A percentile compares a stretch with the other conserved stretches of the same genome.
These are phyloP conservation scores for Aplocera efformata DNA, from an alignment of 2,888 invertebrate species.

Conservation along the genomic window DNA sequence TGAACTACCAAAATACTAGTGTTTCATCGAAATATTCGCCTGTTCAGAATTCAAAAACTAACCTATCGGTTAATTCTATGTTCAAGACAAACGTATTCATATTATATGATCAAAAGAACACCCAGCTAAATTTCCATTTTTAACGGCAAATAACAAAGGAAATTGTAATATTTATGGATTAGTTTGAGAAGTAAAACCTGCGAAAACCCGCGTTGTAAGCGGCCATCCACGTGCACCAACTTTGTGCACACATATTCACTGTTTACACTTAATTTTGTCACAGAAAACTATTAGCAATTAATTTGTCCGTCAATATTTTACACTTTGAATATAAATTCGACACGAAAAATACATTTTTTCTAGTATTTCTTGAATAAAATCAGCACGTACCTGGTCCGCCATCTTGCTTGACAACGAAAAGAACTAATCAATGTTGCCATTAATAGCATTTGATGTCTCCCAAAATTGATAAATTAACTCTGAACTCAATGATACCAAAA, in stretches of 20 bases:
- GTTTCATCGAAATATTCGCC: neutral
- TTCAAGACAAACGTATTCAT: neutral
- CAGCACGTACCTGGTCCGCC: conserved; percentile 89
- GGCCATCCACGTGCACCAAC: conserved; percentile 55
- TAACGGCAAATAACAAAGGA: neutral
- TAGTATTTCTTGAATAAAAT: conserved; percentile 43
- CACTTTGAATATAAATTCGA: conserved; percentile 23
- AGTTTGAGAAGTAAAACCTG: conserved; percentile 10
- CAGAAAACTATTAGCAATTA: conserved; percentile 11
- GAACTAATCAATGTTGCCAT: conserved; percentile 48
- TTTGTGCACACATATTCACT: conserved; percentile 46
- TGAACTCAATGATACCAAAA: conserved; percentile 22
- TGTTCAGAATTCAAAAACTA: conserved; percentile 1
- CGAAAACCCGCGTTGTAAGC: conserved; percentile 17
- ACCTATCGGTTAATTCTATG: conserved; percentile 3
- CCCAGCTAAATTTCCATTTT: neutral
- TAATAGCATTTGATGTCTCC: neutral
- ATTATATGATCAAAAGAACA: neutral
- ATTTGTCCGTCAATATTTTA: conserved; percentile 6
- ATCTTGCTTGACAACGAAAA: conserved; percentile 84
- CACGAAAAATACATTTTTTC: conserved; percentile 21
- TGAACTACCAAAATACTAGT: too few species aligned
- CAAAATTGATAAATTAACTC: conserved; percentile 13
- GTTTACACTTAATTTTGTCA: conserved; percentile 29
- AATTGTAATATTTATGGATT: neutral